phyloP scores from a whole-genome alignment of 2,797 vertebrate species.

The Spinus pinus region DNA sequence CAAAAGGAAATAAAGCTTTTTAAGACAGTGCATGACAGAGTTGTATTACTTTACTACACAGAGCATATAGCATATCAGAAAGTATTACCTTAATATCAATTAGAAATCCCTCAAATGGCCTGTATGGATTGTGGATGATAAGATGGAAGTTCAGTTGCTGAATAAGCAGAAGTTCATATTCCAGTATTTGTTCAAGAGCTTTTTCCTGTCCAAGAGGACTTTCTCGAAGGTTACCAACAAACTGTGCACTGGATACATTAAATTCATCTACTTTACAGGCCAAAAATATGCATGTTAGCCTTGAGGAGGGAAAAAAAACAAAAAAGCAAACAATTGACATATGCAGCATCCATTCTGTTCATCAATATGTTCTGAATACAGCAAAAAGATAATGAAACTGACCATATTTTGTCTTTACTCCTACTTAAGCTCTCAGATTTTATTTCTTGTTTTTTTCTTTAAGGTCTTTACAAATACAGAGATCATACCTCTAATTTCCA shows the following conservation, averaged over 20 bases:
- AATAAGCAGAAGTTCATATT: constrained; percentile 93
- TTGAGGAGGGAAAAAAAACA: background rate
- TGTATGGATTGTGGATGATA: constrained; percentile 93
- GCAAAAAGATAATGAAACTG: background rate
- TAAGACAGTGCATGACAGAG: background rate
- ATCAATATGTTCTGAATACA: background rate
- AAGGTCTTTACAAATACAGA: background rate
- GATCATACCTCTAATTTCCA: background rate
- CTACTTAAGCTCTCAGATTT: background rate
- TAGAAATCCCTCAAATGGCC: constrained; percentile 94
- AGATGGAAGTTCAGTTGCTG: constrained; percentile 97
- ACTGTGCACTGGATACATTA: constrained; percentile 95
- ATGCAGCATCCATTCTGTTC: background rate
- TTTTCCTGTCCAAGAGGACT: constrained; percentile 86
- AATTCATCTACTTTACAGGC: constrained; percentile 99
- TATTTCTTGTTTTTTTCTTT: background rate
- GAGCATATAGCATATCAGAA: accelerated
- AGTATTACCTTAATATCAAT: constrained; percentile 91
- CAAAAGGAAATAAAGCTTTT: background rate
- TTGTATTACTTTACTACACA: accelerated
- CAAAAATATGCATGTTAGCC: constrained; percentile 89
- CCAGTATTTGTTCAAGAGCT: constrained; percentile 91
- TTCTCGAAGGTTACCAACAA: constrained; percentile 91
- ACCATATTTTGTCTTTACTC: background rate
- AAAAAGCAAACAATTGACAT: background rate